A percentile compares a stretch with the other conserved stretches of the same genome.
Conservation (phyloP, 2,888 invertebrate species). For the Ophion ventricosus region DNA sequence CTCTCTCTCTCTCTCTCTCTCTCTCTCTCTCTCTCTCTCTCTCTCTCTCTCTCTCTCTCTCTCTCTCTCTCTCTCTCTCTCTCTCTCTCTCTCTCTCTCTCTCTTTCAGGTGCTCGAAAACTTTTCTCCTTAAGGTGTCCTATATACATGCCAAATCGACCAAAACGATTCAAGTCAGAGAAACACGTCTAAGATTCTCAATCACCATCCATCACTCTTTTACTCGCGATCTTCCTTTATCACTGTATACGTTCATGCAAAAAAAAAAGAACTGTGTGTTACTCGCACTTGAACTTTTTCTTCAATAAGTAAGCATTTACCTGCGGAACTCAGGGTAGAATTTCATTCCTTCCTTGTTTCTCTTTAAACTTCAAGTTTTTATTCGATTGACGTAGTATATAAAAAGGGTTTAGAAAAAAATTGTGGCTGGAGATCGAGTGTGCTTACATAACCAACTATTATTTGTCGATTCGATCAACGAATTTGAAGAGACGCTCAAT, state of each 20-base stretch:
- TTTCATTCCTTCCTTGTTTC: background rate
- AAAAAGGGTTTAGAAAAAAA: no score
- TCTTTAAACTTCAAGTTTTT: background rate
- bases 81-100: constrained; percentile 41
- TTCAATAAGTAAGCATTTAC: constrained; percentile 31
- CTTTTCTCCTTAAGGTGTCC: constrained; percentile 45
- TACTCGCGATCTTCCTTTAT: constrained; percentile 39
- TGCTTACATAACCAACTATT: no score
- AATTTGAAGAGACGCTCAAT: no score
- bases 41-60: background rate
- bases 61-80: constrained; percentile 43
- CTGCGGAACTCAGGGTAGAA: constrained; percentile 6
- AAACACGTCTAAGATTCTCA: constrained; percentile 63
- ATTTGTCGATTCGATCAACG: no score
- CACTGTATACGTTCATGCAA: constrained; percentile 14
- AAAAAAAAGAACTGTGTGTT: constrained; percentile 31
- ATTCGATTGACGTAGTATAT: background rate
- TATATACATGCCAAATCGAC: constrained; percentile 50
- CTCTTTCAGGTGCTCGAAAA: constrained; percentile 53
- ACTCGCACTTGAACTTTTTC: constrained; percentile 30
- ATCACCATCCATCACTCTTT: constrained; percentile 58
- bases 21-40: no score
- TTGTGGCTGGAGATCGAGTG: no score
- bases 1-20: background rate
- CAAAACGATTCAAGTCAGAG: constrained; percentile 58